phyloP scores from a whole-genome alignment of 2,888 invertebrate genomes.

The Aethes cnicana region DNA sequence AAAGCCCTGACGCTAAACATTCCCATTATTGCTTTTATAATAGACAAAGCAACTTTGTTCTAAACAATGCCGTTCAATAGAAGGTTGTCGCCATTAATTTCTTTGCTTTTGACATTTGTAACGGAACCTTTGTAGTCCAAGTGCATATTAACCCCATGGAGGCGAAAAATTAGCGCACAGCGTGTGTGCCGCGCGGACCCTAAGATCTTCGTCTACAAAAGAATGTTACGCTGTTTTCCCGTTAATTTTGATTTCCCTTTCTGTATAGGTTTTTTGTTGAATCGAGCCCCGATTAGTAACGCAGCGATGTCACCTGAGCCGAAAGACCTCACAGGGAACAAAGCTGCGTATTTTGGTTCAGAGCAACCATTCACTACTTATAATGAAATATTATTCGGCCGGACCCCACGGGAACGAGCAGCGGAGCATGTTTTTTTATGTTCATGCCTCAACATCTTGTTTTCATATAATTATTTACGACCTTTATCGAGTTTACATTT shows the following conservation, averaged over 20 bases:
- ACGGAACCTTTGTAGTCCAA: constrained; percentile 64
- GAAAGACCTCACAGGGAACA: constrained; percentile 73
- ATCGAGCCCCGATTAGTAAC: constrained; percentile 70
- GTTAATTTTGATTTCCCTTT: constrained; percentile 60
- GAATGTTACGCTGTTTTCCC: constrained; percentile 52
- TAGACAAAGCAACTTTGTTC: constrained; percentile 76
- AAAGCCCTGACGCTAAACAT: constrained; percentile 78
- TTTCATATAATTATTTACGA: constrained; percentile 71
- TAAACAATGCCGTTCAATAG: constrained; percentile 73
- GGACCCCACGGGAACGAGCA: constrained; percentile 68
- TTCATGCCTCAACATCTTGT: constrained; percentile 48
- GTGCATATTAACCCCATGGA: constrained; percentile 58
- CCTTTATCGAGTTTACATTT: constrained; percentile 37
- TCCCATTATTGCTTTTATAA: constrained; percentile 74
- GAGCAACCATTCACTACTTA: constrained; percentile 64
- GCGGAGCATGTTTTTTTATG: constrained; percentile 57
- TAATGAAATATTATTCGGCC: constrained; percentile 67
- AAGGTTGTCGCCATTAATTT: constrained; percentile 79
- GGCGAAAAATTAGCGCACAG: constrained; percentile 71
- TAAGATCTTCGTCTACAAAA: constrained; percentile 44
- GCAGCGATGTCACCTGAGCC: constrained; percentile 74
- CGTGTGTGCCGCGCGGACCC: constrained; percentile 54
- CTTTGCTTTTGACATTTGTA: constrained; percentile 75
- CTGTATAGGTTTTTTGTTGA: constrained; percentile 54
- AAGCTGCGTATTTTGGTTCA: constrained; percentile 71